phyloP scores from a whole-genome alignment of 1,140 invertebrate genomes.

The Ylistrum balloti region DNA sequence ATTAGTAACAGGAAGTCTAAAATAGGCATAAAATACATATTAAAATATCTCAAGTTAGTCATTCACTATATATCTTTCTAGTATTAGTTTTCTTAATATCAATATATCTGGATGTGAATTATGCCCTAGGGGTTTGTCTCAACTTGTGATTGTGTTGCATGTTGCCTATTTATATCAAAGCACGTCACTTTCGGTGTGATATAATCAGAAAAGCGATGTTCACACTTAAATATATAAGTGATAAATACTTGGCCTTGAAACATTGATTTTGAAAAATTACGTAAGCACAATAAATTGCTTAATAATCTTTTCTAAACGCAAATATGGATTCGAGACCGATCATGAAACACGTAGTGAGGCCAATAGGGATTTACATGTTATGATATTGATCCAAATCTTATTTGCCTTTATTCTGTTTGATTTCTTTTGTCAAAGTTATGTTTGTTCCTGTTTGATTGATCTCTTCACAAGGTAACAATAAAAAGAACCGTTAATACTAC shows the following conservation, averaged over 20 bases:
- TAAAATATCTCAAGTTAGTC: too few relatives aligned
- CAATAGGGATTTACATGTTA: not conserved
- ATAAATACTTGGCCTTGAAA: not conserved
- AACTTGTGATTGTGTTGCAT: too few relatives aligned
- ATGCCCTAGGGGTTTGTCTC: too few relatives aligned
- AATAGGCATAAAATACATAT: too few relatives aligned
- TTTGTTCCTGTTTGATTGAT: not conserved
- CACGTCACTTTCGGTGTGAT: too few relatives aligned
- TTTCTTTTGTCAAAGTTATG: conserved; percentile 12
- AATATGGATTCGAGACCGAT: not conserved
- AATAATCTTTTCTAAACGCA: not conserved
- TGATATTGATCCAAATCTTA: not conserved
- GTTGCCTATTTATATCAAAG: too few relatives aligned
- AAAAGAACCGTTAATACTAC: not conserved
- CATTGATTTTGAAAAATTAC: not conserved
- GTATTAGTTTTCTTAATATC: too few relatives aligned
- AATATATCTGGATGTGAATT: too few relatives aligned
- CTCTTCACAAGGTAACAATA: not conserved
- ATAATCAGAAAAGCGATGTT: not conserved
- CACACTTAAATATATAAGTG: not conserved
- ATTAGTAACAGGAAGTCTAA: too few relatives aligned
- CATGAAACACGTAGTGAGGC: not conserved
- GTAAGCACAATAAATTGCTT: not conserved
- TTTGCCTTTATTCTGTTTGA: not conserved
- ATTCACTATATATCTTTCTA: too few relatives aligned